These are phyloP conservation scores for Elaphurus davidianus DNA, from an alignment of 2,113 vertebrate species.

Conservation along the genomic window DNA sequence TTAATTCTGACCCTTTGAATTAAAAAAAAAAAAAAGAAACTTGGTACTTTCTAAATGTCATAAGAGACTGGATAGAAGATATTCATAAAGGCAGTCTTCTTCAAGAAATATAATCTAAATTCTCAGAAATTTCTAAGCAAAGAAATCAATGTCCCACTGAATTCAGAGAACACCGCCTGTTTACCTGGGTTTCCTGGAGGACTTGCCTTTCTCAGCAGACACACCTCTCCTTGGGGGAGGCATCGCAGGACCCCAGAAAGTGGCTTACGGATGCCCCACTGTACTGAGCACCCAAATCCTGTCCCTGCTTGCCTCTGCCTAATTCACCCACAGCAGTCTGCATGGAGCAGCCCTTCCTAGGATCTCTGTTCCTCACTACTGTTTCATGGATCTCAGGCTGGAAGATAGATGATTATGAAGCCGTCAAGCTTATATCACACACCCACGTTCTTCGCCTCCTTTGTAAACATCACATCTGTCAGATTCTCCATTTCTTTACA, in stretches of 20 bases:
- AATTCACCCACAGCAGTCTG: not conserved
- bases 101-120: conserved; percentile 47
- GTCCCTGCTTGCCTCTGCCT: not conserved
- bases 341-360: not conserved
- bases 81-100: conserved; percentile 19
- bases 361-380: rapidly evolving
- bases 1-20: not conserved
- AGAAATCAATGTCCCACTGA: conserved; percentile 38
- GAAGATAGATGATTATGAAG: not conserved
- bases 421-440: not conserved
- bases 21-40: not conserved
- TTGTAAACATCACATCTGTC: not conserved
- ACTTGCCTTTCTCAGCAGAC: conserved; percentile 31
- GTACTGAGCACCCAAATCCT: not conserved
- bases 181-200: conserved; percentile 54
- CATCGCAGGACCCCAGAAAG: not conserved
- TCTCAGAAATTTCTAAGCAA: conserved; percentile 38
- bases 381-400: not conserved
- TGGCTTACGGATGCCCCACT: not conserved
- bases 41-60: conserved; percentile 21
- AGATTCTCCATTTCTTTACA: conserved; percentile 60
- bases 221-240: conserved; percentile 36
- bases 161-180: conserved; percentile 48
- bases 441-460: conserved; percentile 3
- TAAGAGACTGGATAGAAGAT: conserved; percentile 15